Evolutionary conservation across 1,140 invertebrate genomes (phyloP).

Genomic region (Apis mellifera): DNA sequence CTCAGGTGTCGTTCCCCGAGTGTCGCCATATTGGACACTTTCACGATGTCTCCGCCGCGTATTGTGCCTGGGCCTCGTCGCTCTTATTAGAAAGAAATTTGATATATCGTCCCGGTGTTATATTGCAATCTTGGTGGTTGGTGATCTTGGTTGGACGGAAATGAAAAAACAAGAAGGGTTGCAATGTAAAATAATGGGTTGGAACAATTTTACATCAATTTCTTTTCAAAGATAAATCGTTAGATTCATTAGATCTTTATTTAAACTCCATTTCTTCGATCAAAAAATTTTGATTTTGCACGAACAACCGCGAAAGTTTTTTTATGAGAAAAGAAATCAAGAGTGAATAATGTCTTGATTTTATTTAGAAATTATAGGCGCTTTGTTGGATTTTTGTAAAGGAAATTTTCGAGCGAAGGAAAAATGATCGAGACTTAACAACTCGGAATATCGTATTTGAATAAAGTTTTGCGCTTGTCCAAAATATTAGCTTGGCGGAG

Average conservation of each 20-base stretch:
- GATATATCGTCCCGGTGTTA: slow-evolving; percentile 67
- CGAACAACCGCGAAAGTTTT: no score
- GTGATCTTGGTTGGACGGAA: slow-evolving; percentile 16
- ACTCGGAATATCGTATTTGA: neutral
- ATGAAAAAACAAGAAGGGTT: slow-evolving; percentile 31
- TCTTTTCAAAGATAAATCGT: neutral
- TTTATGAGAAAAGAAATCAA: no score
- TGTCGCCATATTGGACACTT: slow-evolving; percentile 76
- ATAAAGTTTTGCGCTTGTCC: slow-evolving; percentile 9
- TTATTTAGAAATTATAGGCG: no score
- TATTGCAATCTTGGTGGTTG: neutral
- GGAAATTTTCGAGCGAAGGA: neutral
- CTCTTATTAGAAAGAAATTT: slow-evolving; percentile 76
- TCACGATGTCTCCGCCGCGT: slow-evolving; percentile 11
- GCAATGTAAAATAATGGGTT: no score
- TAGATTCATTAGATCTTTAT: no score
- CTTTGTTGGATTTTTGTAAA: neutral
- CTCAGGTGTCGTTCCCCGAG: slow-evolving; percentile 71
- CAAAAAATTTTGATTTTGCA: no score
- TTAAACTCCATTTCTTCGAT: no score
- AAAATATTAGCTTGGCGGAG: slow-evolving; percentile 8
- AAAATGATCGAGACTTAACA: no score
- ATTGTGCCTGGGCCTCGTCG: slow-evolving; percentile 16
- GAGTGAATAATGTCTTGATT: no score
- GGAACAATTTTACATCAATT: neutral